These are phyloP conservation scores for Cricetomys ansorgei DNA, from an alignment of 2,113 vertebrate genomes.

Conservation along the genomic window DNA sequence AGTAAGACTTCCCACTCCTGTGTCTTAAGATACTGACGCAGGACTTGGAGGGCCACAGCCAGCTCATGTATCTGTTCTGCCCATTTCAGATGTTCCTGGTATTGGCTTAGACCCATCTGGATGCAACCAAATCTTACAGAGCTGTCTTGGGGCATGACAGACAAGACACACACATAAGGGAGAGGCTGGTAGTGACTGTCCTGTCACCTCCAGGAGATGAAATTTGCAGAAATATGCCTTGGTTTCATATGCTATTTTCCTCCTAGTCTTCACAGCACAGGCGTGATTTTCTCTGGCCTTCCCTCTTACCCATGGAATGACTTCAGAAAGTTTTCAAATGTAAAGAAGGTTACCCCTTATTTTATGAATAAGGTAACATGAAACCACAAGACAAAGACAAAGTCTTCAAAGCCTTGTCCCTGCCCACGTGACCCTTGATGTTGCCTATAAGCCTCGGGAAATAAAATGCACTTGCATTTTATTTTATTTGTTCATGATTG, in stretches of 20 bases:
- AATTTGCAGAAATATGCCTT: background rate
- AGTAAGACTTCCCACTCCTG: background rate
- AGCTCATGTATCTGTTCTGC: background rate
- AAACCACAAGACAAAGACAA: background rate
- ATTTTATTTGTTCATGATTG: too few species aligned
- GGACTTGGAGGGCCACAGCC: background rate
- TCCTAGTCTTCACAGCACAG: background rate
- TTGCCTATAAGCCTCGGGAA: background rate
- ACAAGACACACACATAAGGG: background rate
- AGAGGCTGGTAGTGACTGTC: background rate
- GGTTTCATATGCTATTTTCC: background rate
- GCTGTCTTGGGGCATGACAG: conserved; percentile 26
- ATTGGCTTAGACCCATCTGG: conserved; percentile 58
- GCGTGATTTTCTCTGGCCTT: background rate
- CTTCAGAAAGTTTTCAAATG: background rate
- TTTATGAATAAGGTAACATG: background rate
- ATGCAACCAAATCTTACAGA: conserved; percentile 25
- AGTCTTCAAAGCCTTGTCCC: background rate
- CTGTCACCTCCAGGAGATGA: background rate
- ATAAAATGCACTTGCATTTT: background rate
- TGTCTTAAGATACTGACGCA: background rate
- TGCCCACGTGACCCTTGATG: background rate
- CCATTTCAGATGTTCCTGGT: conserved; percentile 61
- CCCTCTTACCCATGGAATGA: background rate
- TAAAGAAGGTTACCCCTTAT: background rate